Percentiles rank a stretch among this genome's conserved stretches.
These are phyloP conservation scores for Teleogryllus occipitalis DNA, from an alignment of 1,140 invertebrate species.

Conservation along the genomic window DNA sequence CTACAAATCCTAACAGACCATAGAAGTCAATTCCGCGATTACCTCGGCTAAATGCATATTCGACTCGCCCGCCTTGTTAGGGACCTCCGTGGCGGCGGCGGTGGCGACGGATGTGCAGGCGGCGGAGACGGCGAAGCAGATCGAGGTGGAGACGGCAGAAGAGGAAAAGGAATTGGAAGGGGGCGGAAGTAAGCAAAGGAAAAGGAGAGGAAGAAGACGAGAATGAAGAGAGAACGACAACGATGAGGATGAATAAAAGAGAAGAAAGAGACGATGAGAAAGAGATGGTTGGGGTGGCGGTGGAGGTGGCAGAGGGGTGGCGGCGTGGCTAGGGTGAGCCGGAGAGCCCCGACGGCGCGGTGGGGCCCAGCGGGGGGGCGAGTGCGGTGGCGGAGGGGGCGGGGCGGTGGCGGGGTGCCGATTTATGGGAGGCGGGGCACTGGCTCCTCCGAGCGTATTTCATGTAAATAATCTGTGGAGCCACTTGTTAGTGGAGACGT, in stretches of 20 bases:
- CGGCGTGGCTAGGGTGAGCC: neutral
- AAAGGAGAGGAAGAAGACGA: neutral
- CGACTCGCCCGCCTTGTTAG: neutral
- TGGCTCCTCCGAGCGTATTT: too few species aligned
- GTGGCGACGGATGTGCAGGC: too few species aligned
- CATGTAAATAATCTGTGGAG: too few species aligned
- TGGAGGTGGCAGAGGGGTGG: neutral
- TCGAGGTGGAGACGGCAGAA: too few species aligned
- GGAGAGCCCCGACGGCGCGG: too few species aligned
- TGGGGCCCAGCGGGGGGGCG: too few species aligned
- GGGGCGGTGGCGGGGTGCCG: too few species aligned
- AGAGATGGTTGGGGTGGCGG: neutral
- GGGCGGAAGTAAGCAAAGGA: neutral
- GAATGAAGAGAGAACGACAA: neutral
- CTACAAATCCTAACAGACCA: neutral
- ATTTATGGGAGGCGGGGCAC: too few species aligned
- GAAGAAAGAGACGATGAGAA: neutral
- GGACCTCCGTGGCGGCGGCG: too few species aligned
- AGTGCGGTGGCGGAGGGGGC: too few species aligned
- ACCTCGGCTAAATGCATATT: neutral
- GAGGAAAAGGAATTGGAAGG: neutral
- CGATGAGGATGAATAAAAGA: neutral
- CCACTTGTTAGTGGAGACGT: too few species aligned
- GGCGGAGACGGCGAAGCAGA: too few species aligned
- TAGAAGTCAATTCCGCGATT: neutral